These are phyloP conservation scores for Arvicanthis niloticus DNA, from an alignment of 2,113 vertebrate species.

Conservation along the genomic window DNA sequence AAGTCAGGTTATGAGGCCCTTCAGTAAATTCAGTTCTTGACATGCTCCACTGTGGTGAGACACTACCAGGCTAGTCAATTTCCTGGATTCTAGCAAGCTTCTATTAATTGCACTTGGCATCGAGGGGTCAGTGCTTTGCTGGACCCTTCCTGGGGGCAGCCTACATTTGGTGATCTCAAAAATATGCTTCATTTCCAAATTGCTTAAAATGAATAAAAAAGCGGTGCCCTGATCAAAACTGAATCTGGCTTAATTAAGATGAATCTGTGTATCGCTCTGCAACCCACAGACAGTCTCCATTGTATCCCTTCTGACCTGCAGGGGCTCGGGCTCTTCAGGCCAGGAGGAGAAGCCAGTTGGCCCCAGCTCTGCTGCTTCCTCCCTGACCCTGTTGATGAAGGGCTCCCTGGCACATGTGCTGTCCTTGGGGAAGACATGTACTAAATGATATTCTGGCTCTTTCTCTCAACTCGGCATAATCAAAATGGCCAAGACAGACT, in stretches of 20 bases:
- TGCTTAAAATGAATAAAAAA: constrained; percentile 24
- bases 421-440: fast-evolving
- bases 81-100: neutral
- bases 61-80: fast-evolving
- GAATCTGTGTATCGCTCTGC: neutral
- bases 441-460: fast-evolving
- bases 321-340: neutral
- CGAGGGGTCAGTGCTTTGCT: fast-evolving
- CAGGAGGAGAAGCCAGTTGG: neutral
- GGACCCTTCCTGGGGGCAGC: fast-evolving
- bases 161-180: neutral
- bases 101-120: neutral
- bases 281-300: fast-evolving
- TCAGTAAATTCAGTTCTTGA: neutral
- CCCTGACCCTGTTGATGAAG: neutral
- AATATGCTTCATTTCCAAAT: neutral
- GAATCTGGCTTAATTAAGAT: constrained; percentile 58
- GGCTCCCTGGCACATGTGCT: neutral
- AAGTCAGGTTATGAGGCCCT: fast-evolving
- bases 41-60: fast-evolving
- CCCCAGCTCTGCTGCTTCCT: fast-evolving
- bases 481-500: neutral
- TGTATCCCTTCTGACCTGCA: fast-evolving
- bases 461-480: neutral
- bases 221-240: constrained; percentile 18